phyloP scores from a whole-genome alignment of 1,140 invertebrate genomes.

The Neuroterus valhalla region DNA sequence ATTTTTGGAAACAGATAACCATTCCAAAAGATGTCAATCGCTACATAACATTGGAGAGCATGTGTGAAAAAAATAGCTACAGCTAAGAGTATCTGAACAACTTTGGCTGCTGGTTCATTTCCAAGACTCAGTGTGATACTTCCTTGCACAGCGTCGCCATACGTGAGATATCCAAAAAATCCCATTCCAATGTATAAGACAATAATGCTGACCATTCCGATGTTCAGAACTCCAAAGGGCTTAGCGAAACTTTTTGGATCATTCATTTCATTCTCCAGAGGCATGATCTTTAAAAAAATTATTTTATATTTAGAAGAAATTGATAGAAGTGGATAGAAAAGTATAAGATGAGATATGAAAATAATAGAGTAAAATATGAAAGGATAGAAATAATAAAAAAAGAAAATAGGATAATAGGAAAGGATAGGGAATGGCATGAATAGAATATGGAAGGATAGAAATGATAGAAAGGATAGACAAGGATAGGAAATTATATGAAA shows the following conservation, averaged over 20 bases:
- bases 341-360: no score
- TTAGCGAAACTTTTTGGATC: conserved; percentile 82
- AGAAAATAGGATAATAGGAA: no score
- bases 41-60: conserved; percentile 91
- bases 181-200: conserved; percentile 84
- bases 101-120: conserved; percentile 77
- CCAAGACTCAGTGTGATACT: conserved; percentile 84
- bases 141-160: conserved; percentile 78
- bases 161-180: conserved; percentile 87
- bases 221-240: conserved; percentile 84
- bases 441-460: no score
- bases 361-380: no score
- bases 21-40: conserved; percentile 91
- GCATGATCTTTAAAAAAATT: conserved; percentile 81
- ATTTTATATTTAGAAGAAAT: not conserved
- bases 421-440: no score
- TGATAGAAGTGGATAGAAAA: not conserved
- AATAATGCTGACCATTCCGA: conserved; percentile 84
- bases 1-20: conserved; percentile 74
- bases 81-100: conserved; percentile 85
- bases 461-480: no score
- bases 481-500: no score
- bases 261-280: conserved; percentile 91
- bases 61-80: conserved; percentile 90
- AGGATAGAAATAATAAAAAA: no score